Evolutionary conservation across 2,113 vertebrate genomes (phyloP), one percentile per base, ranked within the genome.

Genomic region (Neolamprologus kungweensis): DNA sequence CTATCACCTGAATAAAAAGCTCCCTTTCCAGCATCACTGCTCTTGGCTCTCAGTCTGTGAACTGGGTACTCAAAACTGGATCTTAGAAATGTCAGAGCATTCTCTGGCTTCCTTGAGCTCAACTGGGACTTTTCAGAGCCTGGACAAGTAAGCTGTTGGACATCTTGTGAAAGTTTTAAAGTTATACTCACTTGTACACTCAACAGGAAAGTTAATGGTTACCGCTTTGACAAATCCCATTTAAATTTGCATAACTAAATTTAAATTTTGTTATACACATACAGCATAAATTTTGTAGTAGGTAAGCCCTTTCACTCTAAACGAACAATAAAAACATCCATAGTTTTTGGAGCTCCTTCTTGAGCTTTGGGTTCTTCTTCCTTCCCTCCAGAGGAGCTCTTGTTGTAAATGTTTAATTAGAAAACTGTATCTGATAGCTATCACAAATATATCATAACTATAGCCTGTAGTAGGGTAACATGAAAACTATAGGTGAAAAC

Each of bases 361-460:
- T 96, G 86, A 95, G 87, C 93, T 98, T 98, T 96, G 97, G 97
- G 96, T 99, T 98, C 97, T 98, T 99, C 96, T 98, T 99, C 98
- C 98, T 99, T 50, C 97, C 93, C 95, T 99, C 97, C 95, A 98
- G 96, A 86, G 98, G 97, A 95, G 97, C 95, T 85, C 95, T 98
- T 98, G 97, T 78, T n/a, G n/a, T 42, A 71, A 71, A 13, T 71
- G 10, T 13, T 68, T 71, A 23, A 68, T 40, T 40, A 40, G 35
- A 68, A 40, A 23, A 37, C 35, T 42, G 35, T 71, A 71, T 14
- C 35, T 23, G n/a, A 42, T 42, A 42, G 37, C 37, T 14, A 42
- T 71, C 33, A 68, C 33, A 42, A 42, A 42, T 71, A 40, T 23
- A 71, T 71, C 12, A 42, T 71, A 71, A 71, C 5, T 23, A 8